Evolutionary conservation across 1,140 invertebrate species (phyloP), one percentile per base, ranked within the genome.

Genomic region (Nylanderia fulva): DNA sequence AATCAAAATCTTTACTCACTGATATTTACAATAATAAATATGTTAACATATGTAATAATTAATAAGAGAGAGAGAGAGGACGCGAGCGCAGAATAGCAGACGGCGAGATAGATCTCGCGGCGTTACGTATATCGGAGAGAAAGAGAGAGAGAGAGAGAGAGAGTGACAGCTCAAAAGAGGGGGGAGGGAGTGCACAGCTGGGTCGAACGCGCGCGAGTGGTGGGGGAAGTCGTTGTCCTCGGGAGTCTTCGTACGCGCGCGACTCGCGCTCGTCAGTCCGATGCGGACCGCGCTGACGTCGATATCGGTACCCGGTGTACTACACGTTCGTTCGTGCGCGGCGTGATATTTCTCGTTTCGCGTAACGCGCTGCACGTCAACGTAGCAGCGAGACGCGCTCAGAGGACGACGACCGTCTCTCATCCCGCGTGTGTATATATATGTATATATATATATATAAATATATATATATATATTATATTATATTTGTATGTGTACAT

Each of bases 161-260:
- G n/a, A n/a, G n/a, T n/a, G n/a, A n/a, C n/a, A n/a, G n/a, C n/a
- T n/a, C n/a, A n/a, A n/a, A n/a, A n/a, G n/a, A n/a, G n/a, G n/a
- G n/a, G n/a, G n/a, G n/a, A 15, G 45, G 45, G 4, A 48, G 21
- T 58, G 48, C 80, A 89, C 86, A 86, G 80, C 82, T 88, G 86
- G 85, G 84, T 84, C 84, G 87, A 87, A 89, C 48, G 56, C 66
- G 64, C 60, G 27, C 8, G 4, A 24, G 18, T 76, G 58, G 87
- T 87, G 48, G 85, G 84, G 75, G 87, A 82, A 85, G 80, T 90
- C 89, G 89, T 87, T 90, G 89, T 89, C 89, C 89, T 90, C 89
- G 89, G 85, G 82, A 90, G 88, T 80, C 61, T 88, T 79, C 63
- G 87, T 80, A 74, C 71, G 80, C 84, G 69, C 77, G 60, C 80